phyloP scores from a whole-genome alignment of 37 sponge, comb jelly and placozoan species.

The Ephydatia muelleri region DNA sequence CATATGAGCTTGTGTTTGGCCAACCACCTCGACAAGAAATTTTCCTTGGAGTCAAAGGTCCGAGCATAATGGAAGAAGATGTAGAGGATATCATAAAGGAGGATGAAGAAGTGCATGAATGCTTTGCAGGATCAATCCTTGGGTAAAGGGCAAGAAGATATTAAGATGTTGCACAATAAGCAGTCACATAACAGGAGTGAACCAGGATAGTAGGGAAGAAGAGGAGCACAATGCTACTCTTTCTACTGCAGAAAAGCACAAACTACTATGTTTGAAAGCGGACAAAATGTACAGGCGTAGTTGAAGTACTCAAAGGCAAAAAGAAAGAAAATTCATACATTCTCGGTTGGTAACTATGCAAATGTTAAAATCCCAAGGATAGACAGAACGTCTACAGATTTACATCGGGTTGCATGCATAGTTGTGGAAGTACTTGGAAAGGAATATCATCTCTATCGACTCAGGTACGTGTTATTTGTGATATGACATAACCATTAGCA shows the following conservation, averaged over 20 bases:
- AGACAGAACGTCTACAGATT: conserved; percentile 48
- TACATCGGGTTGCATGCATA: conserved; percentile 35
- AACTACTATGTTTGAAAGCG: not conserved
- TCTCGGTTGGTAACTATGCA: conserved; percentile 16
- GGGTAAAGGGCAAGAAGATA: too few species aligned
- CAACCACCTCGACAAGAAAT: conserved; percentile 33
- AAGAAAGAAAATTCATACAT: conserved; percentile 24
- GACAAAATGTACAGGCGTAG: not conserved
- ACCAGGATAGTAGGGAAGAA: too few species aligned
- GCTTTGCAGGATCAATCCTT: too few species aligned
- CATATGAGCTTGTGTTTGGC: conserved; percentile 58
- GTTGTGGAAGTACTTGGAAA: conserved; percentile 35
- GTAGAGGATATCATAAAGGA: conserved; percentile 27
- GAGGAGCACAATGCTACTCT: too few species aligned
- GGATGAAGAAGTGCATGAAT: not conserved
- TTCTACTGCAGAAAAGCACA: too few species aligned
- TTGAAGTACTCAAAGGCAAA: conserved; percentile 11
- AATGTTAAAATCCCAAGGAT: conserved; percentile 38
- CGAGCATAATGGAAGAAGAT: conserved; percentile 37
- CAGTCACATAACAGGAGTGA: too few species aligned
- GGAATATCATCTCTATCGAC: conserved; percentile 7
- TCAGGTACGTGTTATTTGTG: conserved; percentile 2
- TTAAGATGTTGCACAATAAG: too few species aligned
- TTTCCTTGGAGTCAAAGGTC: conserved; percentile 23
- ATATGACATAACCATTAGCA: too few species aligned